phyloP scores from a whole-genome alignment of 2,113 vertebrate genomes.

The Myodes glareolus region DNA sequence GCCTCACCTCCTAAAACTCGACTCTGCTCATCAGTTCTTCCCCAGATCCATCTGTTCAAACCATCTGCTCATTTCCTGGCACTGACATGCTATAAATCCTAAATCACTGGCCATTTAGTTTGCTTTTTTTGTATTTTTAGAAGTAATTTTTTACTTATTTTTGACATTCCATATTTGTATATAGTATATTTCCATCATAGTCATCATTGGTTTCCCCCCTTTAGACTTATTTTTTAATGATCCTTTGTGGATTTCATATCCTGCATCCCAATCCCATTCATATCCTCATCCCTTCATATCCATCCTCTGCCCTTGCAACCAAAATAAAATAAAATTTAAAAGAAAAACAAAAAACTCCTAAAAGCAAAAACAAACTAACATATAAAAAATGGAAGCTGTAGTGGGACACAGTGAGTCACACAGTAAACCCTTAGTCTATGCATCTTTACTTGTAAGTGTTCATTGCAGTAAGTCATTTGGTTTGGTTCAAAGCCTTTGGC shows the following conservation, averaged over 20 bases:
- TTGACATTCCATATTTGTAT: no score
- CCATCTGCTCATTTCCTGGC: not conserved
- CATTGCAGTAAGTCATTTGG: not conserved
- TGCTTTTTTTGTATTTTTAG: no score
- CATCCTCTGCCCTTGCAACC: not conserved
- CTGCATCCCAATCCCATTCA: not conserved
- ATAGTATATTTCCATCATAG: no score
- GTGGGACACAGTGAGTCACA: not conserved
- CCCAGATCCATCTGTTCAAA: not conserved
- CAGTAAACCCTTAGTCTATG: not conserved
- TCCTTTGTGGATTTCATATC: no score
- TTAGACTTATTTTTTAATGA: no score
- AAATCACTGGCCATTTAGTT: no score
- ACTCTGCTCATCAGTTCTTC: not conserved
- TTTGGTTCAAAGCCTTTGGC: not conserved
- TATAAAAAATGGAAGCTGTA: not conserved
- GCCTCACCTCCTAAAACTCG: accelerated
- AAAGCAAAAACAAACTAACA: not conserved
- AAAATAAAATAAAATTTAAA: not conserved
- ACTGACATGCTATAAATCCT: not conserved
- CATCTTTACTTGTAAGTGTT: not conserved
- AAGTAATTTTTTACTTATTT: no score
- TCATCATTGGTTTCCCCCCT: no score
- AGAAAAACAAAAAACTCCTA: not conserved
- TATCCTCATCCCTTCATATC: not conserved